Evolutionary conservation across 2,113 vertebrate species (phyloP).

Genomic region (Aphelocoma coerulescens): DNA sequence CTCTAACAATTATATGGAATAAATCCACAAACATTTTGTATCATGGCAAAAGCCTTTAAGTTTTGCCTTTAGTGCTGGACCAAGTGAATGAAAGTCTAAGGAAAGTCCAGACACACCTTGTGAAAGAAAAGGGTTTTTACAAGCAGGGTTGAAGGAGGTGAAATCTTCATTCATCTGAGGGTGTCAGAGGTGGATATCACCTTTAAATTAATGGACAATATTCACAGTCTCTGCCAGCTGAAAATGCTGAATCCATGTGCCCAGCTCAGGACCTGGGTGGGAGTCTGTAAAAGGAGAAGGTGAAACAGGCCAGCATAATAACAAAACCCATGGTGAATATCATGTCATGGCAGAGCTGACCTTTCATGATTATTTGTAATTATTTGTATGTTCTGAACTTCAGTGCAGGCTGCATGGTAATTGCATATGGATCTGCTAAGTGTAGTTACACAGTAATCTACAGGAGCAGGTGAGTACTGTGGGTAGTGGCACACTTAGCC

Average conservation of each 20-base stretch:
- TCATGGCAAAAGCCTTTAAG: neutral
- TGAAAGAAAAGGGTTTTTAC: neutral
- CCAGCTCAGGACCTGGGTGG: neutral
- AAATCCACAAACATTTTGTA: neutral
- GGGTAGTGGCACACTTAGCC: neutral
- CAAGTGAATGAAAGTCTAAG: neutral
- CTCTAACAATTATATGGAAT: neutral
- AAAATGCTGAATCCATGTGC: neutral
- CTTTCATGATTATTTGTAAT: neutral
- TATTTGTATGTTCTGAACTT: conserved; percentile 51
- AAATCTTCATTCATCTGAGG: neutral
- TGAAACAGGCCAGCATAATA: neutral
- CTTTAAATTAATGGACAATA: neutral
- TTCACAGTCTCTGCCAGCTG: neutral
- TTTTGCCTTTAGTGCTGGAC: neutral
- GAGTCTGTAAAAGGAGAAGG: neutral
- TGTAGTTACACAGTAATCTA: conserved; percentile 42
- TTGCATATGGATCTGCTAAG: conserved; percentile 31
- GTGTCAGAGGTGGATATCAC: neutral
- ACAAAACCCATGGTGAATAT: neutral
- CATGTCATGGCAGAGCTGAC: neutral
- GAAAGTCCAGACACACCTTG: neutral
- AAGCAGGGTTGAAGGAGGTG: neutral
- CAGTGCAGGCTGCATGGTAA: conserved; percentile 39
- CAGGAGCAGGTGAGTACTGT: neutral